Conservation (phyloP, 2,797 vertebrate species). For the Acrocephalus scirpaceus region DNA sequence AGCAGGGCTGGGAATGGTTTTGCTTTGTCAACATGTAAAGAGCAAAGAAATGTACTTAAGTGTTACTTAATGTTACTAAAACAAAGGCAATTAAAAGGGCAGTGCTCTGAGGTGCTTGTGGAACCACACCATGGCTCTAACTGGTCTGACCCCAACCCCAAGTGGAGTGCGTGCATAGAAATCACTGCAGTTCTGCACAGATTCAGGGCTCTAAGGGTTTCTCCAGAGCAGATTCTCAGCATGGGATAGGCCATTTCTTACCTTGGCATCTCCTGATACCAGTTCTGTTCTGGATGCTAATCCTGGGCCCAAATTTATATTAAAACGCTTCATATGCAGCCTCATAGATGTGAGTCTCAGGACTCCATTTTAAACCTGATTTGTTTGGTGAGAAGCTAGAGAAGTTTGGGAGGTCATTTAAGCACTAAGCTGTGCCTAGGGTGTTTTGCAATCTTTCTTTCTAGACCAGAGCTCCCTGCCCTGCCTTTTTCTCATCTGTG, state of each 20-base stretch:
- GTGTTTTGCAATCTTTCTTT: not conserved
- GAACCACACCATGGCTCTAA: accelerated
- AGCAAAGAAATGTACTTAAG: not conserved
- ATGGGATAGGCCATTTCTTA: not conserved
- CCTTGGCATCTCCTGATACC: not conserved
- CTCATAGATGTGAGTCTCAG: not conserved
- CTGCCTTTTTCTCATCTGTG: not conserved
- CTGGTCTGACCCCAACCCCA: not conserved
- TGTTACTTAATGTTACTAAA: not conserved
- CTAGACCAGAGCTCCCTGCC: not conserved
- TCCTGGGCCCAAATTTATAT: not conserved
- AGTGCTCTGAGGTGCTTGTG: not conserved
- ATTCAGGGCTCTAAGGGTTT: not conserved
- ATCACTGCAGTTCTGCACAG: not conserved
- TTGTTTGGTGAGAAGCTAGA: not conserved
- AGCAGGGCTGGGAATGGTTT: not conserved
- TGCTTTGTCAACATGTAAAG: not conserved
- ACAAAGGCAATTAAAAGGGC: not conserved
- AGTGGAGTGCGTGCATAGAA: not conserved
- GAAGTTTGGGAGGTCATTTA: not conserved
- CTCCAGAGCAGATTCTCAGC: not conserved
- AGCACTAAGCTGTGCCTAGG: not conserved
- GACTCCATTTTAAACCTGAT: not conserved
- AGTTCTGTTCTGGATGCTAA: not conserved
- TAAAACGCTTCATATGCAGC: not conserved